These are phyloP conservation scores for Xylota segnis DNA, from an alignment of 2,888 invertebrate species.

Conservation along the genomic window DNA sequence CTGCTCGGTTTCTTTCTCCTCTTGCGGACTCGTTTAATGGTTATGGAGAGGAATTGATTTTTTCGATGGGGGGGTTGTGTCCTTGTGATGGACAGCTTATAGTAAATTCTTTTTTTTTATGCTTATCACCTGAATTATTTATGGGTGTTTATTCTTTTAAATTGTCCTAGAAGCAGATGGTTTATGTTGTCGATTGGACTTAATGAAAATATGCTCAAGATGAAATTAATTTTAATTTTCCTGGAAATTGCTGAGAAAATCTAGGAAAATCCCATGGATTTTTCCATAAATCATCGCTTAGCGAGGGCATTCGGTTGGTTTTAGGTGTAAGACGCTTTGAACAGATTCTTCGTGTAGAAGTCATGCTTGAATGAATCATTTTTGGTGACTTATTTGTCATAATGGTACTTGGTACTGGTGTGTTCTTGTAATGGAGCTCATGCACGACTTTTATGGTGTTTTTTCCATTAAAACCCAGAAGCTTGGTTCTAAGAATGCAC, in stretches of 20 bases:
- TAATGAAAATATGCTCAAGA: background rate
- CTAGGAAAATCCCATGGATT: background rate
- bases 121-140: conserved; percentile 62
- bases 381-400: background rate
- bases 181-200: conserved; percentile 10
- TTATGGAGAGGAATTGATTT: conserved; percentile 22
- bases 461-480: background rate
- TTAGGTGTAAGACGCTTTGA: background rate
- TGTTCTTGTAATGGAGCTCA: background rate
- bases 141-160: conserved; percentile 50
- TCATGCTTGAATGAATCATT: background rate
- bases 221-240: conserved; percentile 6
- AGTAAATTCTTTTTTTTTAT: conserved; percentile 8
- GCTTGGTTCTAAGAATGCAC: background rate
- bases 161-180: conserved; percentile 41
- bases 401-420: background rate
- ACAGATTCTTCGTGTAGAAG: background rate
- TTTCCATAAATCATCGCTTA: background rate
- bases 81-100: conserved; percentile 29
- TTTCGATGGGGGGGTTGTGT: conserved; percentile 1
- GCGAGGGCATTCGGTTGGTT: background rate
- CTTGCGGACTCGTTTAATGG: background rate
- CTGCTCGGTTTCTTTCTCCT: background rate
- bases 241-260: background rate
- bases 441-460: too few relatives aligned